Percentiles rank a stretch among this genome's conserved stretches.
phyloP scores from a whole-genome alignment of 2,113 vertebrate genomes.

The Pluvianellus socialis region DNA sequence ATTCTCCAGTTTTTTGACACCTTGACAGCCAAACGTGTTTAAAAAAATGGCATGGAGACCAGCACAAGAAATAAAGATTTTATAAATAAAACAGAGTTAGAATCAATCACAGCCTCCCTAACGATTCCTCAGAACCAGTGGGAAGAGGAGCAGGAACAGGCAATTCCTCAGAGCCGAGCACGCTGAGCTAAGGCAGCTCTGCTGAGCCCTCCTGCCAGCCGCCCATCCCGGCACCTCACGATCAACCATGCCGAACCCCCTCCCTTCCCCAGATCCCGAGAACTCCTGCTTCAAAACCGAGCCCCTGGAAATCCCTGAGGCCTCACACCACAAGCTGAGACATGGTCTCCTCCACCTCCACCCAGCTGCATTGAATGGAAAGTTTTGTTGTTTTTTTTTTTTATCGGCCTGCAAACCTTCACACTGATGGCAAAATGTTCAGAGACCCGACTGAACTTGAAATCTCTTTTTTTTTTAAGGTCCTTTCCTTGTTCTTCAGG shows the following conservation, averaged over 20 bases:
- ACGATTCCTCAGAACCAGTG: accelerated
- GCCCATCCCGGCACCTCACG: accelerated
- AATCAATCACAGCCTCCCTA: not conserved
- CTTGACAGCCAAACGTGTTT: not conserved
- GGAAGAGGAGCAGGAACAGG: not conserved
- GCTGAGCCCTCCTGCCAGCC: not conserved
- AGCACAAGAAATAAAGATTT: not conserved
- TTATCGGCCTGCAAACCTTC: not conserved
- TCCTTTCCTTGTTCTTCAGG: not conserved
- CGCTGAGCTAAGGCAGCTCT: not conserved
- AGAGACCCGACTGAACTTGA: not conserved
- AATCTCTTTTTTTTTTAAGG: not conserved
- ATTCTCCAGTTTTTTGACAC: conserved; percentile 28
- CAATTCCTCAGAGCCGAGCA: not conserved
- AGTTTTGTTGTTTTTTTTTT: not conserved
- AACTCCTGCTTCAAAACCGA: not conserved
- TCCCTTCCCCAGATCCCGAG: not conserved
- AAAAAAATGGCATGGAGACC: not conserved
- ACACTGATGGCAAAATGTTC: not conserved
- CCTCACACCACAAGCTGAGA: not conserved
- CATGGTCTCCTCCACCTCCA: not conserved
- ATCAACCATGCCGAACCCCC: not conserved
- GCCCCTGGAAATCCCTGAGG: not conserved
- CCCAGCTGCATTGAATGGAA: too few relatives aligned
- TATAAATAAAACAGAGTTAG: not conserved